Percentiles rank a stretch among this genome's conserved stretches.
Conservation (phyloP, 2,113 vertebrate genomes). For the Bubo blakistoni region DNA sequence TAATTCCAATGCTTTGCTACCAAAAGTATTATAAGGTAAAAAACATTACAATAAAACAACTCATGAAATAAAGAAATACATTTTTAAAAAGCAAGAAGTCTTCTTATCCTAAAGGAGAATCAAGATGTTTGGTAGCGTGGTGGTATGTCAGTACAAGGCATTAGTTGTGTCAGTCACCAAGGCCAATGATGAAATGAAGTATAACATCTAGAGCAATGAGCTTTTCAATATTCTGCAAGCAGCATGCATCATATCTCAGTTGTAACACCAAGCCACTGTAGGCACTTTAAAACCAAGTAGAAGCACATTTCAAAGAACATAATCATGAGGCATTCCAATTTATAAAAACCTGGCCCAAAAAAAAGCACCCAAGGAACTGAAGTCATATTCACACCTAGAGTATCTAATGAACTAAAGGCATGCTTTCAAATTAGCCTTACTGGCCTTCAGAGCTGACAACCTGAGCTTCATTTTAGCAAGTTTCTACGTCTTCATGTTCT, state of each 20-base stretch:
- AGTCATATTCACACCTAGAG: background rate
- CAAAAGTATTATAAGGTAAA: background rate
- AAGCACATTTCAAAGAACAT: background rate
- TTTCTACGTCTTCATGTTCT: background rate
- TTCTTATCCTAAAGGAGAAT: background rate
- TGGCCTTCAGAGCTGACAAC: background rate
- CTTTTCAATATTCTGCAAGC: background rate
- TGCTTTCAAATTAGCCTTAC: background rate
- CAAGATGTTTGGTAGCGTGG: background rate
- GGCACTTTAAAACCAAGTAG: background rate
- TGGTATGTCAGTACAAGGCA: background rate
- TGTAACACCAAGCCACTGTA: background rate
- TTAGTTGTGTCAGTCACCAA: background rate
- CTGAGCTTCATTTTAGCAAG: background rate
- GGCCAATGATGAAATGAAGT: background rate
- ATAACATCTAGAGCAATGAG: background rate
- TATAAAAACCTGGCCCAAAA: background rate
- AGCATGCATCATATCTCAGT: background rate
- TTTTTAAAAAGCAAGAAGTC: background rate
- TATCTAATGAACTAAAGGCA: background rate
- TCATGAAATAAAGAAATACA: background rate
- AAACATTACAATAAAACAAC: background rate
- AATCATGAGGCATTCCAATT: background rate
- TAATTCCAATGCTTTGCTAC: background rate
- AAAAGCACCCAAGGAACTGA: background rate